Evolutionary conservation across 2,888 invertebrate genomes (phyloP).

Genomic region (Cheilosia impressa): DNA sequence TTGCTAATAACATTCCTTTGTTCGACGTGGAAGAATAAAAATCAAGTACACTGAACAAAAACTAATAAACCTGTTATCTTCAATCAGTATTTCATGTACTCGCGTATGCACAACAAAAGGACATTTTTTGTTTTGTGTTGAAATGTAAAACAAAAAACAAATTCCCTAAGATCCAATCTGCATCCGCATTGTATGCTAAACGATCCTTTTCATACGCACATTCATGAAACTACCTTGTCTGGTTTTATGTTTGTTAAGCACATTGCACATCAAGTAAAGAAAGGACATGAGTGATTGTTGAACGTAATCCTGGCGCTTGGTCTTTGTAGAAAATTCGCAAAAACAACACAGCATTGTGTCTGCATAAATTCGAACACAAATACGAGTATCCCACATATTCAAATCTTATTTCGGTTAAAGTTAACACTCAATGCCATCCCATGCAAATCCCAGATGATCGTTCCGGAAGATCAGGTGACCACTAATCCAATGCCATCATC

Average conservation of each 20-base stretch:
- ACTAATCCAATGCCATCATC: conserved; percentile 64
- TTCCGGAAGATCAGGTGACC: conserved; percentile 67
- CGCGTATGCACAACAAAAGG: conserved; percentile 1
- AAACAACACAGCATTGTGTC: conserved; percentile 29
- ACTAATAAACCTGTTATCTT: conserved; percentile 64
- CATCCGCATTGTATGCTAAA: conserved; percentile 47
- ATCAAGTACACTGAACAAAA: conserved; percentile 28
- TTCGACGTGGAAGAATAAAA: conserved; percentile 29
- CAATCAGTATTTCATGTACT: conserved; percentile 12
- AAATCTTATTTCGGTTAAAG: conserved; percentile 71
- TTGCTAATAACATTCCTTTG: conserved; percentile 46
- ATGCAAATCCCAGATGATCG: conserved; percentile 53
- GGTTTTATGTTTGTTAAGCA: conserved; percentile 4
- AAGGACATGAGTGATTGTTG: conserved; percentile 66
- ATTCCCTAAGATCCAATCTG: conserved; percentile 54
- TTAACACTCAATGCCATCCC: conserved; percentile 54
- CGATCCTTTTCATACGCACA: conserved; percentile 36
- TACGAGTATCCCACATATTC: conserved; percentile 65
- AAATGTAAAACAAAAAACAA: conserved; percentile 21
- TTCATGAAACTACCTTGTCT: conserved; percentile 13
- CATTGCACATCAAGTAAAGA: conserved; percentile 61
- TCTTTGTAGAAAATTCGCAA: conserved; percentile 27
- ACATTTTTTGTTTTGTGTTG: not conserved
- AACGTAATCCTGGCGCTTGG: conserved; percentile 67
- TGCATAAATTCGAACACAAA: conserved; percentile 64